These are phyloP conservation scores for Phylloscopus trochiloides DNA, from an alignment of 2,113 vertebrate species.

Conservation along the genomic window DNA sequence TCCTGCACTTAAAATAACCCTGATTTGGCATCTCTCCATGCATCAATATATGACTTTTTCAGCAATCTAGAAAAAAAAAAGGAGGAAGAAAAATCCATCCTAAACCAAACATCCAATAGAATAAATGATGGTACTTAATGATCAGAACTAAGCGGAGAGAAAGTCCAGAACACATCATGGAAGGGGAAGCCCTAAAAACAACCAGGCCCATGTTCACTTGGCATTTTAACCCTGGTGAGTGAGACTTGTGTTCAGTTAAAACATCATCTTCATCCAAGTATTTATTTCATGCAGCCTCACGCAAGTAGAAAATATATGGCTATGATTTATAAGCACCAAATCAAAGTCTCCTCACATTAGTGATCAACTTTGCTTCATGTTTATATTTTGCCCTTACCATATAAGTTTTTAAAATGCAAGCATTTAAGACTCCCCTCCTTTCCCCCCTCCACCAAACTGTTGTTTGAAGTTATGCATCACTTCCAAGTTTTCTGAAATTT, in stretches of 20 bases:
- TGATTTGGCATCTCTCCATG: not conserved
- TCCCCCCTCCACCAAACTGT: fast-evolving
- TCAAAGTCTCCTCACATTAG: not conserved
- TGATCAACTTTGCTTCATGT: not conserved
- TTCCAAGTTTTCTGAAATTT: not conserved
- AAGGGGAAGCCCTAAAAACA: not conserved
- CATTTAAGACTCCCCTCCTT: fast-evolving
- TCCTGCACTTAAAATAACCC: not conserved
- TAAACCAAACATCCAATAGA: not conserved
- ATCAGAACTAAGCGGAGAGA: not conserved
- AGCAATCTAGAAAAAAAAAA: not conserved
- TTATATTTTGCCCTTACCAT: not conserved
- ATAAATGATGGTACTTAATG: not conserved
- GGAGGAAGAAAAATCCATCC: not conserved
- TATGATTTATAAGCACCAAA: not conserved
- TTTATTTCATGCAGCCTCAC: not conserved
- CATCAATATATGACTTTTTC: not conserved
- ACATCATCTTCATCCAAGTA: not conserved
- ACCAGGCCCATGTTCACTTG: fast-evolving
- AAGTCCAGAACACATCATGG: not conserved
- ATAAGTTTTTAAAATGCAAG: not conserved
- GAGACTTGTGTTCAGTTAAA: not conserved
- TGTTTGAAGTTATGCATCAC: not conserved
- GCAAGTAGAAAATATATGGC: not conserved
- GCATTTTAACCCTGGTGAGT: not conserved